A percentile compares a stretch with the other conserved stretches of the same genome.
Evolutionary conservation across 2,888 invertebrate species (phyloP).

Genomic region (Pammene fasciana): DNA sequence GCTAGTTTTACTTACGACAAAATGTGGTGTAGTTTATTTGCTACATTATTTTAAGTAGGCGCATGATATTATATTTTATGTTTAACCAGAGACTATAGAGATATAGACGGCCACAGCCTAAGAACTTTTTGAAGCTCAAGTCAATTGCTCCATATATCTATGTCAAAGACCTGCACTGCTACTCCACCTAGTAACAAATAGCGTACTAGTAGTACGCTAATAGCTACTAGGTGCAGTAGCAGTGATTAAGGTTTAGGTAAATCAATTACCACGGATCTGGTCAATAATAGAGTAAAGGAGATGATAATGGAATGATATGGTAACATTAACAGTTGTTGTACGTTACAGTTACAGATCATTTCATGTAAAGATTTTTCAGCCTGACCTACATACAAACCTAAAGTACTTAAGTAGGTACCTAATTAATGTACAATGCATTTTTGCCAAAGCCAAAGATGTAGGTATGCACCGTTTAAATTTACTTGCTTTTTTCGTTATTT

Average conservation of each 20-base stretch:
- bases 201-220: too few species aligned
- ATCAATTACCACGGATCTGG: too few species aligned
- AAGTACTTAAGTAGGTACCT: not conserved
- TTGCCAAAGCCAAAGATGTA: slow-evolving; percentile 1
- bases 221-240: too few species aligned
- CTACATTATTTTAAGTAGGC: slow-evolving; percentile 14
- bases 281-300: too few species aligned
- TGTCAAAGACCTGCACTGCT: too few species aligned
- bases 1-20: not conserved
- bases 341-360: not conserved
- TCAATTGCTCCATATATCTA: too few species aligned
- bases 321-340: not conserved
- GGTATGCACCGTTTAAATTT: not conserved
- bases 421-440: not conserved
- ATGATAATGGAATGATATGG: too few species aligned
- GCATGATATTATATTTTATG: not conserved
- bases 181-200: too few species aligned
- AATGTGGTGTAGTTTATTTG: not conserved
- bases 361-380: not conserved
- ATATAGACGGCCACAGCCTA: too few species aligned
- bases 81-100: too few species aligned
- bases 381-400: slow-evolving; percentile 16
- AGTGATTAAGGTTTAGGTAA: too few species aligned
- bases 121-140: too few species aligned
- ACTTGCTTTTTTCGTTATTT: not conserved